These are phyloP conservation scores for Tachyglossus aculeatus DNA, from an alignment of 2,797 vertebrate species.

Conservation along the genomic window DNA sequence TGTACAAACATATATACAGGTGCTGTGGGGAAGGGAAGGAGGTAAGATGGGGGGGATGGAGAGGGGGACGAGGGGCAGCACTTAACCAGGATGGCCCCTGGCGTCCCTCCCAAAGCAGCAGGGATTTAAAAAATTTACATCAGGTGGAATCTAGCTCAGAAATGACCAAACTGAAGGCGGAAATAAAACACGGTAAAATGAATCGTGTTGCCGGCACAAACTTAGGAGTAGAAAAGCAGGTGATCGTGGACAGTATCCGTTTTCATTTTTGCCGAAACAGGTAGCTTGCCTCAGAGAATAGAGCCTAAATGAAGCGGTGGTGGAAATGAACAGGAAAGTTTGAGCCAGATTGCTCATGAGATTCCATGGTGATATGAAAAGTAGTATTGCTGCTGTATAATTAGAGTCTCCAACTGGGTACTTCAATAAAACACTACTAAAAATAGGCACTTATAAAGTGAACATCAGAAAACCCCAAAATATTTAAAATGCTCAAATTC, in stretches of 20 bases:
- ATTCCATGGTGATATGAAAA: not conserved
- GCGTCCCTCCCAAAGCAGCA: no score
- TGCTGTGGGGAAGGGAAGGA: no score
- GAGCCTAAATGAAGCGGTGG: not conserved
- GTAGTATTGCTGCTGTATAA: constrained; percentile 4
- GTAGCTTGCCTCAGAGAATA: not conserved
- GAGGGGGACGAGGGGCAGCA: no score
- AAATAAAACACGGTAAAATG: no score
- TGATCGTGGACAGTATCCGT: not conserved
- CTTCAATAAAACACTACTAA: constrained; percentile 23
- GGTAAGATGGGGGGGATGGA: no score
- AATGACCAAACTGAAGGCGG: no score
- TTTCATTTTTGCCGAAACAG: not conserved
- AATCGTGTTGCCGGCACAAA: not conserved
- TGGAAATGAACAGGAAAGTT: constrained; percentile 5
- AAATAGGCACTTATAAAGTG: constrained; percentile 25
- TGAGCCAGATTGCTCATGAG: not conserved
- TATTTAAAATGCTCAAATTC: constrained; percentile 11
- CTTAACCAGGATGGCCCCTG: no score
- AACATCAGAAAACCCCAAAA: constrained; percentile 21
- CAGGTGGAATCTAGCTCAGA: no score
- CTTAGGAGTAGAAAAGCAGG: rapidly evolving
- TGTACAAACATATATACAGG: no score
- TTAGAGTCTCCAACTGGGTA: constrained; percentile 21
- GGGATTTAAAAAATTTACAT: no score